Base-by-base conservation (phyloP, 2,888 invertebrate genomes). In the Ethmia dodecea region DNA sequence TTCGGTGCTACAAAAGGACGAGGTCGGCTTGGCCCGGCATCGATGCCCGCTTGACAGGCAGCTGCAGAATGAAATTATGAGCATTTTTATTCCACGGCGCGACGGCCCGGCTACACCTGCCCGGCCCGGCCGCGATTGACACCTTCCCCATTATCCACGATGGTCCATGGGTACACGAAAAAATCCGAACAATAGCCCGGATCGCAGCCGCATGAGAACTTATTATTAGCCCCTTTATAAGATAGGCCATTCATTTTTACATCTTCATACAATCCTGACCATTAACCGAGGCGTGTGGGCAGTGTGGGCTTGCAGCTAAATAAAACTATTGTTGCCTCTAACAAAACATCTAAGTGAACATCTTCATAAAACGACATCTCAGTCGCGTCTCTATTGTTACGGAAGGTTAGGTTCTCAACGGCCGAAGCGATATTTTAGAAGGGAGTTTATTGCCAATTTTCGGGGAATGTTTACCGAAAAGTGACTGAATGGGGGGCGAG, bases 251-350 rank as follows among this genome's bases (percentile, higher is more conserved):
- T 80, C 78, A 75, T 74, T 80, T 79, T 79, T 75, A 84, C 75
- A 76, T 80, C 83, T 81, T 78, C 70, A 80, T 81, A 86, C 76
- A 81, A 80, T 74, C 67, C 76, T 70, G 59, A 60, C 84, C 78
- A 86, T 86, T 86, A 84, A 72, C 65, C 60, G 57, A 74, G 81
- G 80, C 83, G 84, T 81, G 84, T 84, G 84, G 86, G 84, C 77
- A 83, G 81, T 47, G 57, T 73, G 77, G 81, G 81, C 80, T 73
- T 59, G 68, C 44, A 74, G 68, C 78, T 80, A 81, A 83, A 86
- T 83, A 86, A 81, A 83, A 80, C 83, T 79, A 84, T 86, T 86
- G 84, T 84, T 77, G 58, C 60, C 52, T 59, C 62, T 63, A 79
- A 84, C 81, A 83, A 83, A 79, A 76, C 66, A 52, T 65, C 75